Percentiles rank a stretch among this genome's conserved stretches.
Evolutionary conservation across 2,888 invertebrate genomes (phyloP).

Genomic region (Augiades crinisus): DNA sequence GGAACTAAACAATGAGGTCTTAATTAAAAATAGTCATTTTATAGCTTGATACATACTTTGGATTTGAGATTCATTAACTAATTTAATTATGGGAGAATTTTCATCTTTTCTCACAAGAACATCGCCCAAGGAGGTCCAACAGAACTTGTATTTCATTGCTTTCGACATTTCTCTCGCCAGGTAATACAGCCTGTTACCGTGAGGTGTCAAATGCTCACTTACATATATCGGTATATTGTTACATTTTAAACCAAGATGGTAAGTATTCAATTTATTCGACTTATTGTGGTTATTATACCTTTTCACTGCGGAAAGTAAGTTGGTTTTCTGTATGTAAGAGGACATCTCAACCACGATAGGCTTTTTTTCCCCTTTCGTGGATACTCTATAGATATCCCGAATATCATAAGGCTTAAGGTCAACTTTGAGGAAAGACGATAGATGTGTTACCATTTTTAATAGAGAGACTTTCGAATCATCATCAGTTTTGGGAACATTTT

Average conservation of each 20-base stretch:
- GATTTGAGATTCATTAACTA: constrained; percentile 30
- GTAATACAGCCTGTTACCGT: constrained; percentile 20
- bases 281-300: constrained; percentile 21
- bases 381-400: constrained; percentile 23
- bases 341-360: constrained; percentile 21
- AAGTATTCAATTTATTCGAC: constrained; percentile 19
- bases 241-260: constrained; percentile 19
- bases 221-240: constrained; percentile 17
- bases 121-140: constrained; percentile 14
- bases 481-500: constrained; percentile 18
- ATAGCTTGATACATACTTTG: constrained; percentile 27
- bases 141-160: constrained; percentile 8
- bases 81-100: constrained; percentile 32
- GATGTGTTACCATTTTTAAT: constrained; percentile 11
- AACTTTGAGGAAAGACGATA: constrained; percentile 16
- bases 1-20: not conserved
- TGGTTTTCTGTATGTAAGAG: constrained; percentile 22
- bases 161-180: constrained; percentile 17
- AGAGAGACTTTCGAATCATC: constrained; percentile 21
- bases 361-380: constrained; percentile 24
- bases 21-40: constrained; percentile 32
- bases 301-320: constrained; percentile 21
- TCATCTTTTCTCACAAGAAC: constrained; percentile 15
- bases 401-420: constrained; percentile 17
- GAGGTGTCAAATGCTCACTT: constrained; percentile 18